phyloP scores from a whole-genome alignment of 2,888 invertebrate genomes.

The Nephrotoma appendiculata region DNA sequence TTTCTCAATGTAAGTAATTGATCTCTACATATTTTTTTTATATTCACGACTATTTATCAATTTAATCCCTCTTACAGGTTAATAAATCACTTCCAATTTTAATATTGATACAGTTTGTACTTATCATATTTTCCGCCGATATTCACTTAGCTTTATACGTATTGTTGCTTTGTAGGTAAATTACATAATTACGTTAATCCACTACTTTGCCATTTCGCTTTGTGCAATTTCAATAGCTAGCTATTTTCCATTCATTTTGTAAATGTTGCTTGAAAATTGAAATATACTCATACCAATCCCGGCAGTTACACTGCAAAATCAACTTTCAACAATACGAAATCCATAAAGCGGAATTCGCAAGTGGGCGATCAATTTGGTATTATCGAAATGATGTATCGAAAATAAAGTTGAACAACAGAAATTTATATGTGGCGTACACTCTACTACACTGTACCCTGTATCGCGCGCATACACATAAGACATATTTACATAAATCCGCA shows the following conservation, averaged over 20 bases:
- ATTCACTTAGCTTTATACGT: not conserved
- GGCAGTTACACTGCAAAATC: not conserved
- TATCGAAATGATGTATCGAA: not conserved
- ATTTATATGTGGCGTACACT: not conserved
- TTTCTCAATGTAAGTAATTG: no score
- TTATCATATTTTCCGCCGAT: not conserved
- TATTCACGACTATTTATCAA: not conserved
- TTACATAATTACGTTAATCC: not conserved
- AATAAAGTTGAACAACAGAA: not conserved
- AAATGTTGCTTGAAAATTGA: not conserved
- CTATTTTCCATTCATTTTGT: no score
- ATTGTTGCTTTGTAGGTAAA: not conserved
- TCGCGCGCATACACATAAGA: not conserved
- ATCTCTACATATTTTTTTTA: no score
- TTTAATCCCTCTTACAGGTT: not conserved
- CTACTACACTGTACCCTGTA: not conserved
- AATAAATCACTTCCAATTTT: not conserved
- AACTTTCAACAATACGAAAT: not conserved
- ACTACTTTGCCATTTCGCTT: not conserved
- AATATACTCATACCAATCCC: not conserved
- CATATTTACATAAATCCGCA: not conserved
- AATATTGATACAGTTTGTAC: not conserved
- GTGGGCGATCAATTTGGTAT: not conserved
- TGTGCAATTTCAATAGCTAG: not conserved
- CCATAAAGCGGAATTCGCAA: not conserved